Evolutionary conservation across 2,888 invertebrate species (phyloP).

Genomic region (Eupithecia inturbata): DNA sequence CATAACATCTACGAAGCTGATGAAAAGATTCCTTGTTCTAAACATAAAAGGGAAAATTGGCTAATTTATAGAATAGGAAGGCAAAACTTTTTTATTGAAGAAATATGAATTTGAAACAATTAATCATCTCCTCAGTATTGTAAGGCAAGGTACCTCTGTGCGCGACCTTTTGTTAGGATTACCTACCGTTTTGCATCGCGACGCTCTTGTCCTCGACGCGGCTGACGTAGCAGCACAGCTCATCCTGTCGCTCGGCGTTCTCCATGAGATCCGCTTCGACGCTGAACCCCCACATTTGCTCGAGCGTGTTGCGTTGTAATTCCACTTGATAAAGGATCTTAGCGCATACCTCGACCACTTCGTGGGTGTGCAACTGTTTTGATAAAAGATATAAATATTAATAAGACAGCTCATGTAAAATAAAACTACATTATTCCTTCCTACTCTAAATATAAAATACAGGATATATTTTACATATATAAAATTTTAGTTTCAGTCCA

Average conservation of each 20-base stretch:
- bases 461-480: neutral
- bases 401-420: neutral
- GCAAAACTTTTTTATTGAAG: neutral
- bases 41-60: conserved; percentile 21
- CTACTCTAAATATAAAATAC: neutral
- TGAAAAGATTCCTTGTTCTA: conserved; percentile 39
- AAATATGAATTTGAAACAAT: neutral
- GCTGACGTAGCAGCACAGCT: conserved; percentile 98
- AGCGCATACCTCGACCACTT: conserved; percentile 97
- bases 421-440: neutral
- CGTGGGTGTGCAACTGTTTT: conserved; percentile 93
- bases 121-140: neutral
- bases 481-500: conserved; percentile 1
- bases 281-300: conserved; percentile 99
- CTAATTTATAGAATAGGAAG: neutral
- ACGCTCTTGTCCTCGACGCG: conserved; percentile 97
- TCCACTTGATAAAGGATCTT: conserved; percentile 99
- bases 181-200: conserved; percentile 96
- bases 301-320: conserved; percentile 93
- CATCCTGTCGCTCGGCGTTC: conserved; percentile 97
- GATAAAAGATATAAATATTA: neutral
- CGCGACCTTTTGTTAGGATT: conserved; percentile 33
- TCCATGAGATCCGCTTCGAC: conserved; percentile 98
- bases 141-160: neutral
- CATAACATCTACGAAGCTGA: conserved; percentile 34